phyloP scores from a whole-genome alignment of 2,888 invertebrate species.

The Hypomecis atomaria region DNA sequence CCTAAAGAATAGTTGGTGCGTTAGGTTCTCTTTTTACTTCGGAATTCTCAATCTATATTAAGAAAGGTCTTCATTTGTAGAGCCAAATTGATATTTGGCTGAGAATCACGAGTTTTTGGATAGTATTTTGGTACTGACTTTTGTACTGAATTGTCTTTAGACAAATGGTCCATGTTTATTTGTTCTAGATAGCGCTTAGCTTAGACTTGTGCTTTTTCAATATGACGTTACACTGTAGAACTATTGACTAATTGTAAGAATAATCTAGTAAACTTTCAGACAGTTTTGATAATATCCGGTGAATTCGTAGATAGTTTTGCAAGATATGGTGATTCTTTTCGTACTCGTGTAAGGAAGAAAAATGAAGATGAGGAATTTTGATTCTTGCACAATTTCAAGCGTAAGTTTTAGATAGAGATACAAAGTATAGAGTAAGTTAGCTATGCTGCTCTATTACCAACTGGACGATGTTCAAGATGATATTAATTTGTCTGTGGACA shows the following conservation, averaged over 20 bases:
- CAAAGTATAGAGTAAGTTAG: conserved; percentile 35
- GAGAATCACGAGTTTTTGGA: conserved; percentile 51
- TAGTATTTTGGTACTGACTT: conserved; percentile 81
- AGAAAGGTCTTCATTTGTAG: conserved; percentile 23
- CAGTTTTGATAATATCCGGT: conserved; percentile 59
- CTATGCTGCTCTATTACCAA: conserved; percentile 38
- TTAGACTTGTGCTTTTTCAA: conserved; percentile 68
- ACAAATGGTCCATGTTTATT: conserved; percentile 74
- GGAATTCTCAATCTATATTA: conserved; percentile 31
- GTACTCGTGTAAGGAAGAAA: conserved; percentile 22
- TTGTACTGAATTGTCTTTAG: conserved; percentile 76
- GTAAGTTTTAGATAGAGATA: conserved; percentile 67
- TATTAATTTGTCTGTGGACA: conserved; percentile 3
- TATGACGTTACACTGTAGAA: conserved; percentile 58
- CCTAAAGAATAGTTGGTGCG: conserved; percentile 42
- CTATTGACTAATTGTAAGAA: conserved; percentile 69
- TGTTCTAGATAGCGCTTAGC: conserved; percentile 72
- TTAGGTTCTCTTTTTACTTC: conserved; percentile 32
- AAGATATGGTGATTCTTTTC: conserved; percentile 31
- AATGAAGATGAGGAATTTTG: conserved; percentile 49
- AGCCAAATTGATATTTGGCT: conserved; percentile 32
- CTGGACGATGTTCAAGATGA: conserved; percentile 27
- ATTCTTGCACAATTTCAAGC: conserved; percentile 78
- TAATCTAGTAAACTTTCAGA: conserved; percentile 63
- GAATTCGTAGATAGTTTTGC: conserved; percentile 37